phyloP scores from a whole-genome alignment of 2,113 vertebrate genomes.

The Sebastes schlegelii region DNA sequence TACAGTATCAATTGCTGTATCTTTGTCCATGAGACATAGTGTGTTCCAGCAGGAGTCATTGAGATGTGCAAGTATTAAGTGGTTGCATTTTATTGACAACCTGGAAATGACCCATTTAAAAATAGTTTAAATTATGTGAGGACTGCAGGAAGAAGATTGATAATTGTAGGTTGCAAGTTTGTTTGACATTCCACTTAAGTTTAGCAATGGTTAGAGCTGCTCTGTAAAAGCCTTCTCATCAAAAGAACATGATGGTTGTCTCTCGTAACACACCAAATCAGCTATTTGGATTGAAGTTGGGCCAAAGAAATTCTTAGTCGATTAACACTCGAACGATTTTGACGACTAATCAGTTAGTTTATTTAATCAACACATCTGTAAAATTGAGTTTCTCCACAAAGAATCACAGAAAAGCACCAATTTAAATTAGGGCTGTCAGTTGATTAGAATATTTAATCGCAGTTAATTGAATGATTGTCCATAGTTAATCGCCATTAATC shows the following conservation, averaged over 20 bases:
- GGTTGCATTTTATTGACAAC: neutral
- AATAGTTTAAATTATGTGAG: neutral
- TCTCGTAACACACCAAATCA: too few species aligned
- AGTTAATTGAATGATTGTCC: too few species aligned
- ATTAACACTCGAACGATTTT: too few species aligned
- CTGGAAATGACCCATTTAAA: neutral
- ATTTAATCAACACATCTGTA: too few species aligned
- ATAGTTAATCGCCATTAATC: too few species aligned
- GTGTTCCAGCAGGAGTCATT: neutral
- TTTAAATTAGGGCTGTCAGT: too few species aligned
- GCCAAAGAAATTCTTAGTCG: too few species aligned
- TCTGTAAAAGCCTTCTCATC: neutral
- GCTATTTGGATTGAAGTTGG: too few species aligned
- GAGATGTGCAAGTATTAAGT: neutral
- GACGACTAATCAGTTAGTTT: too few species aligned
- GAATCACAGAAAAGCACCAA: too few species aligned
- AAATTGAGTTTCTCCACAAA: too few species aligned
- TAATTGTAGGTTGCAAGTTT: neutral
- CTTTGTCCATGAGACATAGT: neutral
- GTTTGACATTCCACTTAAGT: slow-evolving; percentile 1
- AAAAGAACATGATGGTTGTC: neutral
- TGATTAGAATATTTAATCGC: too few species aligned
- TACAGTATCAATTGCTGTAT: neutral
- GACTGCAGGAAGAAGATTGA: neutral
- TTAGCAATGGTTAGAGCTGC: neutral